Base-by-base conservation (phyloP, 2,113 vertebrate species). In the Thunnus maccoyii region DNA sequence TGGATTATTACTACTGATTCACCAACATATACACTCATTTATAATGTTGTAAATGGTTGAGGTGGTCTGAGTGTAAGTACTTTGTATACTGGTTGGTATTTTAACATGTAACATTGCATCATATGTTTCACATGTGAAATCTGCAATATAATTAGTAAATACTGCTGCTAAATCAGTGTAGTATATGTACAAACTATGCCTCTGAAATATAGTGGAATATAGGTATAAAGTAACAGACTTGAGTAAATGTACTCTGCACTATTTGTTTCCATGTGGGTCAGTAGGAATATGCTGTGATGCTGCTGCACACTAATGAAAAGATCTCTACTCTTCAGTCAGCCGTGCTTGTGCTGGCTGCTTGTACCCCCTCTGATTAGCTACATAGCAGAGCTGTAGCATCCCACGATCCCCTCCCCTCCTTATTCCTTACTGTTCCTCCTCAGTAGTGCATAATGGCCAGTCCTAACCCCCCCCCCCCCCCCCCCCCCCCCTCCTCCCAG, bases 391-490 rank as follows among this genome's bases (percentile, higher is more conserved):
- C n/a, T 56, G 32, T 54, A 52, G 54, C 17, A 61, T 82, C 60
- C 63, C 63, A 61, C 72, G 60, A 27, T 67, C 57, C 72, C 75
- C 70, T 32, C 72, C 84, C 64, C 71, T 56, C 61, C 48, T 52
- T 57, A 57, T 65, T 63, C 57, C 72, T 68, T 18, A 14, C 74
- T 66, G 78, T 44, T 41, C 22, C 73, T 64, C 56, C 77, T 30
- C 63, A 77, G 60, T 63, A 44, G 78, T 70, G 27, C 85, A 93
- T 86, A 89, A 88, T 90, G 69, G 76, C 72, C 58, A 16, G 71
- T 67, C 85, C 80, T 87, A 61, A 71, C 85, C 88, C 71, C 78
- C 70, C 48, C 83, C 73, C 85, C 88, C 71, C 78, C 85, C 88
- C 71, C 78, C 70, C 48, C 83, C 73, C 85, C 88, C 71, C 78